phyloP scores from a whole-genome alignment of 1,140 invertebrate genomes.

The Anadara kagoshimensis region DNA sequence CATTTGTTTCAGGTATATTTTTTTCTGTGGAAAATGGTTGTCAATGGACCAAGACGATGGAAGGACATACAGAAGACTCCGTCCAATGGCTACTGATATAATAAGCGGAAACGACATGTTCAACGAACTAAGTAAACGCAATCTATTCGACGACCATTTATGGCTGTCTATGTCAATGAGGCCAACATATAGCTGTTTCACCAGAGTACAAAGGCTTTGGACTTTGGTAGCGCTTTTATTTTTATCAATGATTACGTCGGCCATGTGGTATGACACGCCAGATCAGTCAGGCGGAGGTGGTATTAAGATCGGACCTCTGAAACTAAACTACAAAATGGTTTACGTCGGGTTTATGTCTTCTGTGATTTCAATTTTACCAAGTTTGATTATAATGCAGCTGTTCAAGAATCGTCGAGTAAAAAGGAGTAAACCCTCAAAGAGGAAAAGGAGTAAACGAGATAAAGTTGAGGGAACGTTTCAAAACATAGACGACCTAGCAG shows the following conservation, averaged over 20 bases:
- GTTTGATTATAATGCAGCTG: conserved; percentile 1
- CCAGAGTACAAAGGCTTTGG: conserved; percentile 31
- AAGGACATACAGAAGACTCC: background rate
- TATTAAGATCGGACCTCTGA: conserved; percentile 4
- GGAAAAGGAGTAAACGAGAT: no score
- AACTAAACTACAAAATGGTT: conserved; percentile 14
- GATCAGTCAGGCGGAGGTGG: background rate
- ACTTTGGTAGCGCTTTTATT: conserved; percentile 19
- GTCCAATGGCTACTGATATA: background rate
- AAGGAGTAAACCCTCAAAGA: background rate
- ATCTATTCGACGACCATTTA: conserved; percentile 32
- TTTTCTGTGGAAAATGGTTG: conserved; percentile 35
- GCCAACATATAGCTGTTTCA: conserved; percentile 26
- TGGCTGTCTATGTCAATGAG: conserved; percentile 35
- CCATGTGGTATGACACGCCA: conserved; percentile 22
- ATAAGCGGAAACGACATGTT: conserved; percentile 8
- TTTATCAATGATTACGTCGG: conserved; percentile 21
- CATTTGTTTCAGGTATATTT: conserved; percentile 12
- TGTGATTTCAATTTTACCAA: conserved; percentile 11
- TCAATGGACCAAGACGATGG: conserved; percentile 20
- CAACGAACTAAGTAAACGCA: conserved; percentile 2
- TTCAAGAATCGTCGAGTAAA: conserved; percentile 10
- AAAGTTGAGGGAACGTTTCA: no score
- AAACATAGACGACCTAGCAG: no score
- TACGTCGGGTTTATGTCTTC: conserved; percentile 24